These are phyloP conservation scores for Limenitis camilla DNA, from an alignment of 2,888 invertebrate genomes.

Conservation along the genomic window DNA sequence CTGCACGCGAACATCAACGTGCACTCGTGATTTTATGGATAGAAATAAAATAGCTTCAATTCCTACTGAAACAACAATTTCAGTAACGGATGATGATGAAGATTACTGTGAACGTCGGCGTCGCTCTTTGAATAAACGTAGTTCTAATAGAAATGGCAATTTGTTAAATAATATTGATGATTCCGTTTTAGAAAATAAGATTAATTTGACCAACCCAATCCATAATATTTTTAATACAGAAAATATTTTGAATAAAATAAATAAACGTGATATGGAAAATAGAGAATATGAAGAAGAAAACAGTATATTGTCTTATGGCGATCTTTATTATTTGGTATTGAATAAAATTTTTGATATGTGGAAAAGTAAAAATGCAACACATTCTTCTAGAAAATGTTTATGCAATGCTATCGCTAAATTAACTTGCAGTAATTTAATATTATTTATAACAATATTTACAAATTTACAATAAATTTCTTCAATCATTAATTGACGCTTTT, in stretches of 20 bases:
- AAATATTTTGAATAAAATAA: conserved; percentile 1
- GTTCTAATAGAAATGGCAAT: conserved; percentile 28
- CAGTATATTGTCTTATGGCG: conserved; percentile 32
- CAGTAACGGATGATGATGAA: conserved; percentile 34
- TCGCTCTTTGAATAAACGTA: conserved; percentile 46
- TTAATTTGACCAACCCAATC: background rate
- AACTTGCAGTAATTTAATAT: conserved; percentile 14
- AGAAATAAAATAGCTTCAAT: conserved; percentile 47
- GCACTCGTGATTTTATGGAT: conserved; percentile 55
- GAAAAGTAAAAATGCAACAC: conserved; percentile 24
- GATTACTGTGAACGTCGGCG: conserved; percentile 62
- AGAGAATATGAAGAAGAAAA: conserved; percentile 7
- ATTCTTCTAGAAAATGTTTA: conserved; percentile 18
- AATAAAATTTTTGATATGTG: conserved; percentile 32
- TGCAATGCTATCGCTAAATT: conserved; percentile 24
- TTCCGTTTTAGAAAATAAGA: too few species aligned
- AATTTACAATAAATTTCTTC: conserved; percentile 11
- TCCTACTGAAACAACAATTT: conserved; percentile 21
- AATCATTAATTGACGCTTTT: too few species aligned
- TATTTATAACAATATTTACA: conserved; percentile 20
- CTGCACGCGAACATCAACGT: conserved; percentile 62
- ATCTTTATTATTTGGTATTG: conserved; percentile 36
- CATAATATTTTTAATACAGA: background rate
- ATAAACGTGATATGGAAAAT: conserved; percentile 12
- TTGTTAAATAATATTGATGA: too few species aligned